Percentiles rank a stretch among this genome's conserved stretches.
These are phyloP conservation scores for Macrobrachium rosenbergii DNA, from an alignment of 1,140 invertebrate genomes.

Conservation along the genomic window DNA sequence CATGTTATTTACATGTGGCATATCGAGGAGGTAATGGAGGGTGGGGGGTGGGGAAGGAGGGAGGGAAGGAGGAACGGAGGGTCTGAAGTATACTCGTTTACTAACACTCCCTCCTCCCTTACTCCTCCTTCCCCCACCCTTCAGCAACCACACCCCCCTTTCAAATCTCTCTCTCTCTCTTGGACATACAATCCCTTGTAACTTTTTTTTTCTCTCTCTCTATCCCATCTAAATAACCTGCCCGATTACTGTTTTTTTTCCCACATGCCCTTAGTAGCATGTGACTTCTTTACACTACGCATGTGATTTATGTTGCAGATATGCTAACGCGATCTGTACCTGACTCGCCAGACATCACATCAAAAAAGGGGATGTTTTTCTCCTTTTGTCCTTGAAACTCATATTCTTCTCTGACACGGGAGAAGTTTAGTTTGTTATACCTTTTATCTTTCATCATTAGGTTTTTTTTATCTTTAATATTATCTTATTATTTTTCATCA, in stretches of 20 bases:
- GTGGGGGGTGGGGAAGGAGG: not conserved
- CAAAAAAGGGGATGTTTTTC: too few species aligned
- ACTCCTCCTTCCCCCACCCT: not conserved
- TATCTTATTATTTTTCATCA: too few species aligned
- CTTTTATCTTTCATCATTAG: too few species aligned
- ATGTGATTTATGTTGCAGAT: too few species aligned
- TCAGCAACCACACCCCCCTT: not conserved
- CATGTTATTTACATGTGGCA: not conserved
- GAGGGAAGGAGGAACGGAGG: not conserved
- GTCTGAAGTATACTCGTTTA: not conserved
- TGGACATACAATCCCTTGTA: not conserved
- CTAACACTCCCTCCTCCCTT: not conserved
- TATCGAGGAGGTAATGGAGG: not conserved
- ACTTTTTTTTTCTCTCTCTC: not conserved
- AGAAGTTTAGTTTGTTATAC: too few species aligned
- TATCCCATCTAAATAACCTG: too few species aligned
- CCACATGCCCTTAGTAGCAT: not conserved
- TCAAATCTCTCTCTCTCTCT: slow-evolving; percentile 23
- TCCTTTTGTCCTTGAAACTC: too few species aligned
- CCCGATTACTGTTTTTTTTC: too few species aligned
- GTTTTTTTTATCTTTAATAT: too few species aligned
- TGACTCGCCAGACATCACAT: too few species aligned
- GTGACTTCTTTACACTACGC: not conserved
- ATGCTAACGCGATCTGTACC: too few species aligned
- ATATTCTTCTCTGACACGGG: too few species aligned